A percentile compares a stretch with the other conserved stretches of the same genome.
Conservation (phyloP, 2,888 invertebrate genomes). For the Hemaris fuciformis region DNA sequence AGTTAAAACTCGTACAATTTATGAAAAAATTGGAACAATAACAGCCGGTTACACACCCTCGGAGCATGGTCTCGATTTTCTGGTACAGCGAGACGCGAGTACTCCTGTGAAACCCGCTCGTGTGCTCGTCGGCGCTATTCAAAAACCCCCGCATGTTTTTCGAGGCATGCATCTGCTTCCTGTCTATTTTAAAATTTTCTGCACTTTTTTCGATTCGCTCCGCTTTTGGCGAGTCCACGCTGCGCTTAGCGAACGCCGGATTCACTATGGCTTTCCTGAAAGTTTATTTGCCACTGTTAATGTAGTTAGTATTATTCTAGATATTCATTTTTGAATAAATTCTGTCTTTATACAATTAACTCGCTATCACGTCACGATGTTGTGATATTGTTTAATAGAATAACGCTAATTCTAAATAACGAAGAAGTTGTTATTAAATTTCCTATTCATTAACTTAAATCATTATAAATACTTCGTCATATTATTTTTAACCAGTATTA, state of each 20-base stretch:
- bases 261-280: conserved; percentile 72
- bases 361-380: too few relatives aligned
- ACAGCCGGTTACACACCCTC: conserved; percentile 74
- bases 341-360: too few relatives aligned
- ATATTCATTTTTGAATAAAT: conserved; percentile 16
- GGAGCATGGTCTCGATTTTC: conserved; percentile 84
- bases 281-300: conserved; percentile 23
- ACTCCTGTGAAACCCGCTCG: conserved; percentile 82
- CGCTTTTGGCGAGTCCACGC: conserved; percentile 40
- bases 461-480: too few relatives aligned
- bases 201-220: conserved; percentile 42
- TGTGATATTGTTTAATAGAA: too few relatives aligned
- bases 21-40: background rate
- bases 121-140: conserved; percentile 50
- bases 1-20: background rate
- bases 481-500: too few relatives aligned
- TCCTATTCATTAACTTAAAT: too few relatives aligned
- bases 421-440: too few relatives aligned
- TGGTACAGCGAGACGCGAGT: conserved; percentile 83
- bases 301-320: conserved; percentile 17
- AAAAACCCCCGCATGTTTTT: conserved; percentile 64
- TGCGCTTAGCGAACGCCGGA: conserved; percentile 77
- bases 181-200: conserved; percentile 62
- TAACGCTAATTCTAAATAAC: too few relatives aligned
- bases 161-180: conserved; percentile 70